Evolutionary conservation across 2,797 vertebrate genomes (phyloP).

Genomic region (Gymnoscopelus braueri): DNA sequence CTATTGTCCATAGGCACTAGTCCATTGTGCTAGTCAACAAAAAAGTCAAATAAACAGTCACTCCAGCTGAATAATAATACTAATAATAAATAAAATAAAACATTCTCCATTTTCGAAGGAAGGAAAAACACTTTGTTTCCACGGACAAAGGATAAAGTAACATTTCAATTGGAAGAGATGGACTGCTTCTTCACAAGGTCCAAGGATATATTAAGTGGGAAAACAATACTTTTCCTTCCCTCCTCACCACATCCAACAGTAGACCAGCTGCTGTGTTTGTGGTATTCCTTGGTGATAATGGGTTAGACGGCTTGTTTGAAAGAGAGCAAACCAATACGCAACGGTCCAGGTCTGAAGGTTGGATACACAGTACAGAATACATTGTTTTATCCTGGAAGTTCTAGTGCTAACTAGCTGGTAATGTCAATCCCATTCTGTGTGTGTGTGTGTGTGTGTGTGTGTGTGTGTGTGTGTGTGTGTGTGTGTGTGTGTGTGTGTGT

Average conservation of each 20-base stretch:
- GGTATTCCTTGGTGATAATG: conserved; percentile 64
- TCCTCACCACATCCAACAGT: conserved; percentile 62
- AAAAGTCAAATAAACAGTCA: too few relatives aligned
- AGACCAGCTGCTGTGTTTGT: conserved; percentile 61
- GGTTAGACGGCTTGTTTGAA: conserved; percentile 61
- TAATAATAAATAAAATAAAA: too few relatives aligned
- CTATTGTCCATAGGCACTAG: conserved; percentile 45
- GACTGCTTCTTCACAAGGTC: conserved; percentile 34
- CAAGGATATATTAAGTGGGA: conserved; percentile 63
- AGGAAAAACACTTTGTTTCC: conserved; percentile 43
- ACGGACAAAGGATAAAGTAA: conserved; percentile 35
- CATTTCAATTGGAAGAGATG: conserved; percentile 55
- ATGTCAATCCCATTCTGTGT: too few relatives aligned
- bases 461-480: too few relatives aligned
- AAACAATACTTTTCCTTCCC: conserved; percentile 57
- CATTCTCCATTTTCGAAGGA: conserved; percentile 52
- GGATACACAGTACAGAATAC: too few relatives aligned
- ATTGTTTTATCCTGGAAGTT: too few relatives aligned
- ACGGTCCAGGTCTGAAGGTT: conserved; percentile 71
- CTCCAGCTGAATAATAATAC: too few relatives aligned
- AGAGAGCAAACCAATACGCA: conserved; percentile 61
- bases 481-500: too few relatives aligned
- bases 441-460: too few relatives aligned
- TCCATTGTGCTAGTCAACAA: conserved; percentile 16
- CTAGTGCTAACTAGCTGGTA: too few relatives aligned